A percentile compares a stretch with the other conserved stretches of the same genome.
Evolutionary conservation across 1,140 invertebrate species (phyloP).

Genomic region (Leptopilina clavipes): DNA sequence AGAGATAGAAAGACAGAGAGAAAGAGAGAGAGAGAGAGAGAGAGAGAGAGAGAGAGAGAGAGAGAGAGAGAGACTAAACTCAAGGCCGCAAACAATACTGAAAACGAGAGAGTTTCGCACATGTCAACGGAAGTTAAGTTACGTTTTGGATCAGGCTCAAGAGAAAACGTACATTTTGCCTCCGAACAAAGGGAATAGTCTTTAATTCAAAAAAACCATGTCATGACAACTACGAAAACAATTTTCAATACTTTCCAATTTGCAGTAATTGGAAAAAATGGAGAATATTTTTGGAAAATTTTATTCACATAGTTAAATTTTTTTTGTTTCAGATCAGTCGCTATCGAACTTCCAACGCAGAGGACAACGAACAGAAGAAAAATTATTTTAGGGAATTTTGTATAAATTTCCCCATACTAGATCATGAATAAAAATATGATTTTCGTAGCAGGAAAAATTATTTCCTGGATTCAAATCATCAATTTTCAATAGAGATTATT

Average conservation of each 20-base stretch:
- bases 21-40: not conserved
- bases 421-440: too few species aligned
- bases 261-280: not conserved
- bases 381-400: too few species aligned
- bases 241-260: not conserved
- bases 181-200: not conserved
- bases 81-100: slow-evolving; percentile 5
- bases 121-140: slow-evolving; percentile 18
- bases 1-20: not conserved
- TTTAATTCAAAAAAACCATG: not conserved
- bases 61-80: too few species aligned
- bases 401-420: too few species aligned
- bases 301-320: too few species aligned
- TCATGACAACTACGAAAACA: not conserved
- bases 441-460: too few species aligned
- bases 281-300: too few species aligned
- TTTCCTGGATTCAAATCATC: too few species aligned
- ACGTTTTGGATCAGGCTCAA: slow-evolving; percentile 3
- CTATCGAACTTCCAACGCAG: too few species aligned
- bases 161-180: not conserved
- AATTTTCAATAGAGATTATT: too few species aligned
- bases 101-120: slow-evolving; percentile 8
- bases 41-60: not conserved
- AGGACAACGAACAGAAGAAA: too few species aligned
- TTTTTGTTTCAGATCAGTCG: too few species aligned